These are phyloP conservation scores for Mustela erminea DNA, from an alignment of 2,797 vertebrate genomes.

Conservation along the genomic window DNA sequence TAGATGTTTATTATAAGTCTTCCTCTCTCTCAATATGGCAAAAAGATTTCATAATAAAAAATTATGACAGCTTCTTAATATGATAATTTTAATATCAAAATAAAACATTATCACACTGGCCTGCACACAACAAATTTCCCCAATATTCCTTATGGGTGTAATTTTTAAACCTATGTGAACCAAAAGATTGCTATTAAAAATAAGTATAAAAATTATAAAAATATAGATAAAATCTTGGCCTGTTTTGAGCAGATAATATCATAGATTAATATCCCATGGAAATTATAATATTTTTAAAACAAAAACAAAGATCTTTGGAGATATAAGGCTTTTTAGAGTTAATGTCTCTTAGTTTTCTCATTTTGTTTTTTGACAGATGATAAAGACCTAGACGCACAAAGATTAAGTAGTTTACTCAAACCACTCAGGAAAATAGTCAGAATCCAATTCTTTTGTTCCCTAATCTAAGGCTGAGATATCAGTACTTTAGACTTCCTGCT, in stretches of 20 bases:
- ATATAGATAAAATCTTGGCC: neutral
- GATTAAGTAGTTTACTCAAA: conserved; percentile 12
- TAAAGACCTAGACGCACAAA: neutral
- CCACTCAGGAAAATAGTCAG: neutral
- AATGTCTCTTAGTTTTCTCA: neutral
- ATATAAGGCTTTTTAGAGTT: neutral
- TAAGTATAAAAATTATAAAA: neutral
- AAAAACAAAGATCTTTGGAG: neutral
- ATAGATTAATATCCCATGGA: neutral
- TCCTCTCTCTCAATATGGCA: neutral
- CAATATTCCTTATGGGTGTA: neutral
- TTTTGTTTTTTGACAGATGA: conserved; percentile 4
- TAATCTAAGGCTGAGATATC: neutral
- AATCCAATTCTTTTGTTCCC: conserved; percentile 5
- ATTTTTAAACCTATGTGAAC: conserved; percentile 31
- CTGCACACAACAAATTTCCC: neutral
- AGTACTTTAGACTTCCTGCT: neutral
- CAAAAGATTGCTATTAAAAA: neutral
- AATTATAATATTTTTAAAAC: conserved; percentile 15
- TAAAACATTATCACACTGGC: neutral
- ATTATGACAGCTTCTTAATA: neutral
- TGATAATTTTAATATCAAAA: neutral
- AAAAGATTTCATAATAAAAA: neutral
- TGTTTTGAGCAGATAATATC: neutral
- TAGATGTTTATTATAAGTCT: neutral